Base-by-base conservation (phyloP, 2,888 invertebrate genomes). In the Strigamia transsilvanica region DNA sequence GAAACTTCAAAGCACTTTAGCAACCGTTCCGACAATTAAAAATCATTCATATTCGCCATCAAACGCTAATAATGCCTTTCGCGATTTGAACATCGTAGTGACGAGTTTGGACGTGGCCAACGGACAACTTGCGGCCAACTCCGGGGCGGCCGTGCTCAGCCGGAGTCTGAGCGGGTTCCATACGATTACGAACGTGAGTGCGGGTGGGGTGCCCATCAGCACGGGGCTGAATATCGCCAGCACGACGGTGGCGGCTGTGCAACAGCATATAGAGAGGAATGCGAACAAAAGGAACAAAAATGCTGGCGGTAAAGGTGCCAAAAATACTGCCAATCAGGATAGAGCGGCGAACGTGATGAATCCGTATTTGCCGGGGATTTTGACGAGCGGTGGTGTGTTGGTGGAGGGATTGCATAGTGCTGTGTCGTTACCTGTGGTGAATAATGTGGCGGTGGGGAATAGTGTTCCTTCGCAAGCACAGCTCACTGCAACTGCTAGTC, bases 281-380 rank as follows among this genome's bases (percentile, higher is more conserved):
- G 42, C 38, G 73, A 78, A n/a, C 41, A 82, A 82, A 82, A 82
- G 78, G 46, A 82, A 78, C 46, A 77, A 78, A 42, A 66, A 12
- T n/a, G n/a, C 10, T 23, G 42, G 18, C 42, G 46, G 51, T 4
- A 82, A 78, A 78, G 78, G 82, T 82, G 82, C 77, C 82, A 82
- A 82, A 77, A 81, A 56, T 34, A 77, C 77, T 41, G 46, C 78
- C 23, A 66, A 34, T 61, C 32, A 61, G 34, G 61, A 81, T 27
- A 32, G 83, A 78, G 13, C 32, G 23, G 51, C 73, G 23, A 81
- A 80, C 46, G 81, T 81, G n/a, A 82, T 83, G 21, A 83, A 80
- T 42, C 51, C 83, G n/a, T 80, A 83, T 12, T 78, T 83, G 32
- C 42, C 83, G 13, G 82, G 83, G n/a, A 73, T 83, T 21, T 21